phyloP scores from a whole-genome alignment of 2,888 invertebrate genomes.

The Pachliopta kotzebuea region DNA sequence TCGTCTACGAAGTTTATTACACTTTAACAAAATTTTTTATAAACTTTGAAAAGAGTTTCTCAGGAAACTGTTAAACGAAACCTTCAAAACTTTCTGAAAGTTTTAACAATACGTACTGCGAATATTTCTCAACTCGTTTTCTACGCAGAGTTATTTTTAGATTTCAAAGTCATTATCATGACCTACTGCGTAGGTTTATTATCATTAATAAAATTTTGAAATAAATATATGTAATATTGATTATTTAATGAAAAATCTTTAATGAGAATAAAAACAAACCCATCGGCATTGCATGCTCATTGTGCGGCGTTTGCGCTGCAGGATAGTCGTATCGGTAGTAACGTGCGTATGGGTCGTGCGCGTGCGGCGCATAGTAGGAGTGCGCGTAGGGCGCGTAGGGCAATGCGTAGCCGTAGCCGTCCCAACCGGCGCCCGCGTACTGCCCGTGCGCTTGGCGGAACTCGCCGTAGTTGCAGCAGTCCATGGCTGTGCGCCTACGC shows the following conservation, averaged over 20 bases:
- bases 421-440: slow-evolving; percentile 55
- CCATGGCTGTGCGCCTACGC: slow-evolving; percentile 65
- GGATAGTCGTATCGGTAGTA: slow-evolving; percentile 74
- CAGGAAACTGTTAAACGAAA: slow-evolving; percentile 9
- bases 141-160: too few species aligned
- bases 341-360: slow-evolving; percentile 69
- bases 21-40: too few species aligned
- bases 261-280: slow-evolving; percentile 50
- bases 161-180: not conserved
- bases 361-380: slow-evolving; percentile 62
- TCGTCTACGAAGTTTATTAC: too few species aligned
- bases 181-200: not conserved
- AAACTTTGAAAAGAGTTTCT: not conserved
- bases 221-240: not conserved
- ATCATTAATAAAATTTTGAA: not conserved
- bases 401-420: slow-evolving; percentile 60
- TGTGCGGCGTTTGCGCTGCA: slow-evolving; percentile 63
- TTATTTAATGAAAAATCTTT: too few species aligned
- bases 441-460: slow-evolving; percentile 63
- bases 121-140: not conserved
- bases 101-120: not conserved
- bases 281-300: slow-evolving; percentile 69
- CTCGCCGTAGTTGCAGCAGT: slow-evolving; percentile 78
- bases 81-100: slow-evolving; percentile 21
- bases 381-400: slow-evolving; percentile 53